These are phyloP conservation scores for Mustelus asterias DNA, from an alignment of 2,113 vertebrate species.

Conservation along the genomic window DNA sequence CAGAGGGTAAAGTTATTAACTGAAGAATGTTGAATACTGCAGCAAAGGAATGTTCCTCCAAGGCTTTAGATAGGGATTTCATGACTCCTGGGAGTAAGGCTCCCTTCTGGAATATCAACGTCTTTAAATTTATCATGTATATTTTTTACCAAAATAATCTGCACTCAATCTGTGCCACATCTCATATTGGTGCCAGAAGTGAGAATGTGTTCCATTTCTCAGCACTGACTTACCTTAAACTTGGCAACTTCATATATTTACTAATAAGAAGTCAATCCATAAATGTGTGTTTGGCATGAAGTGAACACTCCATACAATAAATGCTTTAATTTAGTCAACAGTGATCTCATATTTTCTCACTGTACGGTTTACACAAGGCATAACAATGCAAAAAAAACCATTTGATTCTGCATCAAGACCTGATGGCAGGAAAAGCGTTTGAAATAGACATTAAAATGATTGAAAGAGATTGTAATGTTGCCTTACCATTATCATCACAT, in stretches of 20 bases:
- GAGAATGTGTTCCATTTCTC: background rate
- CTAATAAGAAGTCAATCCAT: background rate
- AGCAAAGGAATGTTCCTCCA: background rate
- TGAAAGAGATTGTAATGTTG: background rate
- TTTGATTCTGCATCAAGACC: background rate
- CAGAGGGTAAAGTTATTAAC: background rate
- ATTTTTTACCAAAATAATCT: background rate
- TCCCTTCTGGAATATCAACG: background rate
- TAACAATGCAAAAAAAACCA: background rate
- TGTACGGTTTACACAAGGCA: background rate
- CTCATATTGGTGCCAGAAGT: background rate
- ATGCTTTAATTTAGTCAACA: background rate
- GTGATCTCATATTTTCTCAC: background rate
- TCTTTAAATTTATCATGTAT: background rate
- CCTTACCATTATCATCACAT: conserved; percentile 93
- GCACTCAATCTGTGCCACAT: too few relatives aligned
- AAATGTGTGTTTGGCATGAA: background rate
- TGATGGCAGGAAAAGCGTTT: background rate
- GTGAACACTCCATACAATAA: background rate
- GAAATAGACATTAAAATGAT: background rate
- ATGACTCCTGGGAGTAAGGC: background rate
- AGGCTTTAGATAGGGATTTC: background rate
- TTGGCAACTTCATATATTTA: background rate
- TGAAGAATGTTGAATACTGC: background rate
- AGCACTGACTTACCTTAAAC: background rate